A percentile compares a stretch with the other conserved stretches of the same genome.
phyloP scores from a whole-genome alignment of 1,140 invertebrate species.

The Cotesia typhae region DNA sequence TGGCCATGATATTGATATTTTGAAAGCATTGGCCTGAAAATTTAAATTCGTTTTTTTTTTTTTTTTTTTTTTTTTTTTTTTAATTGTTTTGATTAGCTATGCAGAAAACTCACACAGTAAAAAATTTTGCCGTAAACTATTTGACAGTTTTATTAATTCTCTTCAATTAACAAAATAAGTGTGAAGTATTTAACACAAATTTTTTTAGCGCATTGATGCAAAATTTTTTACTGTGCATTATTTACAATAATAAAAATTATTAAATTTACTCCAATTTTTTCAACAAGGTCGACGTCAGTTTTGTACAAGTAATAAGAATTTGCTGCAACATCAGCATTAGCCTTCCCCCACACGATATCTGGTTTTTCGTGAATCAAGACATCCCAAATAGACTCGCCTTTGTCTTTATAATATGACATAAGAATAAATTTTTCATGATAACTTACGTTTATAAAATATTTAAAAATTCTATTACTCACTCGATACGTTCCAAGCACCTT shows the following conservation, averaged over 20 bases:
- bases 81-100: no score
- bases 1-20: constrained; percentile 71
- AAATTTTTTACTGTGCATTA: no score
- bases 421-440: background rate
- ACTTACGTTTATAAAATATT: no score
- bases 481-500: constrained; percentile 68
- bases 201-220: no score
- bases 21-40: constrained; percentile 55
- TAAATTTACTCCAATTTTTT: constrained; percentile 65
- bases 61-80: no score
- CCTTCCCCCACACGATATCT: constrained; percentile 64
- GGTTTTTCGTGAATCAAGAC: constrained; percentile 60
- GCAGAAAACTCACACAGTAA: no score
- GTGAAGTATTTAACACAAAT: no score
- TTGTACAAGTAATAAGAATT: constrained; percentile 76
- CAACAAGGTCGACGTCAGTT: constrained; percentile 72
- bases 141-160: no score
- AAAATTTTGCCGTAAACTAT: no score
- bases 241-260: no score
- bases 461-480: constrained; percentile 52
- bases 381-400: constrained; percentile 67
- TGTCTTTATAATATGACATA: constrained; percentile 36
- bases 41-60: background rate
- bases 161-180: no score
- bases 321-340: constrained; percentile 72